These are phyloP conservation scores for Acipenser oxyrinchus DNA, from an alignment of 2,797 vertebrate genomes.

Conservation along the genomic window DNA sequence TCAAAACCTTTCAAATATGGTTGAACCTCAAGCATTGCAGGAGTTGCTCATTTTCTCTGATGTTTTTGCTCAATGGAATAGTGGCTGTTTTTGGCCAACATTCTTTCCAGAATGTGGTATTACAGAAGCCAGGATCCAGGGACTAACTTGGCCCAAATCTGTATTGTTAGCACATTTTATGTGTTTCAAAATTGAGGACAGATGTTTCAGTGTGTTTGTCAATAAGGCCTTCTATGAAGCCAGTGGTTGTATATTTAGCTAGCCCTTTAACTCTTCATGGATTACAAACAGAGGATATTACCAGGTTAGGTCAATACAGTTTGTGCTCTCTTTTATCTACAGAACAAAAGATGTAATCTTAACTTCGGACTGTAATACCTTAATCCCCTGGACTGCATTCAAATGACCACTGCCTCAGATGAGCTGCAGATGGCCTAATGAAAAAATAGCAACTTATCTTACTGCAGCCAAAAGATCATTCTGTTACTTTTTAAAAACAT, in stretches of 20 bases:
- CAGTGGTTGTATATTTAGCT: not conserved
- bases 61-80: not conserved
- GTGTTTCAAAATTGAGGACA: not conserved
- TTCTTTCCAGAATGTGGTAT: not conserved
- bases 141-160: not conserved
- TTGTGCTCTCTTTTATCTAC: no score
- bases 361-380: no score
- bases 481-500: no score
- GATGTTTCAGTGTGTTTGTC: not conserved
- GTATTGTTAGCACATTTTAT: conserved; percentile 3
- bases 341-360: no score
- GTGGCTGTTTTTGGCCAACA: not conserved
- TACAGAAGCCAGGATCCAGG: not conserved
- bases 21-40: no score
- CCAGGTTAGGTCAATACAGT: not conserved
- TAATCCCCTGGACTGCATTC: no score
- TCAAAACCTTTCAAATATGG: no score
- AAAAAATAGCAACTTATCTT: no score
- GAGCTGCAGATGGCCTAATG: no score
- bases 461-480: no score
- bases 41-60: not conserved
- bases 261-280: conserved; percentile 1
- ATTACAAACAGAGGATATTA: conserved; percentile 3
- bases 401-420: no score
- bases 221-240: not conserved